Evolutionary conservation across 2,113 vertebrate genomes (phyloP).

Genomic region (Hystrix cristata): DNA sequence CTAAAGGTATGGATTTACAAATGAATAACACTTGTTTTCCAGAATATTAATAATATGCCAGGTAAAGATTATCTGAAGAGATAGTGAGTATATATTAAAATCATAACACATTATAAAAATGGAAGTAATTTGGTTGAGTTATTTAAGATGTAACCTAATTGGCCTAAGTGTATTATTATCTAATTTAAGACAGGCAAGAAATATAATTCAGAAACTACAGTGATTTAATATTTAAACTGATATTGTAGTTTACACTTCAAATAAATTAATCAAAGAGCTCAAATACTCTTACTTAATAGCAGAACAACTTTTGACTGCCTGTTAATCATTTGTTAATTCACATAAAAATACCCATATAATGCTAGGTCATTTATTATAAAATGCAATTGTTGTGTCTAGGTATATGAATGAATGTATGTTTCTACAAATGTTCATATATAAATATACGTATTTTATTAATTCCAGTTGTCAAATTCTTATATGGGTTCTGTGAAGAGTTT

Average conservation of each 20-base stretch:
- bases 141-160: not conserved
- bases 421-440: not conserved
- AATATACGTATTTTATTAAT: not conserved
- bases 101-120: not conserved
- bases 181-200: not conserved
- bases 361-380: not conserved
- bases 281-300: not conserved
- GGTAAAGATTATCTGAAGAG: not conserved
- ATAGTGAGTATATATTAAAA: not conserved
- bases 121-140: not conserved
- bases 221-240: slow-evolving; percentile 6
- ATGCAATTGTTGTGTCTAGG: not conserved
- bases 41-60: not conserved
- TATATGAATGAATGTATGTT: not conserved
- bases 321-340: not conserved
- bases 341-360: not conserved
- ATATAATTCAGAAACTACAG: not conserved
- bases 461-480: not conserved
- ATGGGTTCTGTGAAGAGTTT: not conserved
- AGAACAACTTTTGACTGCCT: not conserved
- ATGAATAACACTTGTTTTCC: not conserved
- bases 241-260: not conserved
- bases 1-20: not conserved
- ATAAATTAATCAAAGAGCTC: slow-evolving; percentile 18
- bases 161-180: not conserved